Conservation (phyloP, 2,797 vertebrate species). For the Karalla daura region DNA sequence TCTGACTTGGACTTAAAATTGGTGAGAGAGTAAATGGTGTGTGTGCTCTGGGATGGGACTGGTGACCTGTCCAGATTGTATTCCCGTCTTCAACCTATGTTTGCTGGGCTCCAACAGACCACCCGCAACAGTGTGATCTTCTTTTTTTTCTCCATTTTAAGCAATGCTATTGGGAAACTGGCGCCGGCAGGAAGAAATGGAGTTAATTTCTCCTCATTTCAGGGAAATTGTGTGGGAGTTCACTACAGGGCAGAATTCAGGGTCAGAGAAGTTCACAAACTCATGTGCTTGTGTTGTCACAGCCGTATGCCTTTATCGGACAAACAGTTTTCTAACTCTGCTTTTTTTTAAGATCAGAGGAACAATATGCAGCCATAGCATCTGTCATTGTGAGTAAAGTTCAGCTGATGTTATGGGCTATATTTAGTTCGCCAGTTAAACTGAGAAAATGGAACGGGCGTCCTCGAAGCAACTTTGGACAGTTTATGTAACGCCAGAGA, state of each 20-base stretch:
- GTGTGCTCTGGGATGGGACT: too few species aligned
- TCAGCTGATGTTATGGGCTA: background rate
- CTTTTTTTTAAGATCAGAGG: conserved; percentile 18
- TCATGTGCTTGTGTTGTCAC: conserved; percentile 54
- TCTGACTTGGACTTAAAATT: too few species aligned
- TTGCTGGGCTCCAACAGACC: too few species aligned
- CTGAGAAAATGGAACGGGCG: conserved; percentile 1
- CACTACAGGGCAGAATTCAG: conserved; percentile 46
- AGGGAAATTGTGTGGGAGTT: conserved; percentile 43
- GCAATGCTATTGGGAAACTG: background rate
- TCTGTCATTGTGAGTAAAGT: background rate
- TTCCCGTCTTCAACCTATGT: too few species aligned
- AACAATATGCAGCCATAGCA: background rate
- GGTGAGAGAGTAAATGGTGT: too few species aligned
- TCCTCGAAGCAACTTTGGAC: conserved; percentile 16
- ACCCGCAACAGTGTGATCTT: too few species aligned
- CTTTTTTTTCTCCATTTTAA: conserved; percentile 8
- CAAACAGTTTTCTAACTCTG: conserved; percentile 26
- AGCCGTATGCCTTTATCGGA: conserved; percentile 41
- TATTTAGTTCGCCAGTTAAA: conserved; percentile 16
- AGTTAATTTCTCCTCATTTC: conserved; percentile 35
- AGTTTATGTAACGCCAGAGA: conserved; percentile 26
- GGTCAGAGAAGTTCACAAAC: conserved; percentile 55
- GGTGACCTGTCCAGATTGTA: too few species aligned
- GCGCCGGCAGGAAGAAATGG: conserved; percentile 7